Evolutionary conservation across 1,140 invertebrate species (phyloP).

Genomic region (Orchesella cincta): DNA sequence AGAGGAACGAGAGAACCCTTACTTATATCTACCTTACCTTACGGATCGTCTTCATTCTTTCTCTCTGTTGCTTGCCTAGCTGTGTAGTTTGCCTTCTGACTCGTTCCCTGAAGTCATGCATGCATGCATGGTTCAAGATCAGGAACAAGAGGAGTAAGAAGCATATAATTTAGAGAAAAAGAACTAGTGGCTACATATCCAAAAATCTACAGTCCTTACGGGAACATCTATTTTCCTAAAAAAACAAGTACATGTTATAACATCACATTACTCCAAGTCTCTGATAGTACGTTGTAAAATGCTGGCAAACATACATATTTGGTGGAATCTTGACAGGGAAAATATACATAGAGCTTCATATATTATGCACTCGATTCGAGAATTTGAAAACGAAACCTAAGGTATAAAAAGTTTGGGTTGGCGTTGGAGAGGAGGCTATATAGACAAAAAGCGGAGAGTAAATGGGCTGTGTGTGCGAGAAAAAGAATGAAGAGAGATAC

Average conservation of each 20-base stretch:
- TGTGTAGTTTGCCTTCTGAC: not conserved
- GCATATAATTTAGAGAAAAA: constrained; percentile 3
- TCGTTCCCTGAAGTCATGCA: constrained; percentile 9
- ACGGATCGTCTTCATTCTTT: constrained; percentile 4
- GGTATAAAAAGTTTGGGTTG: too few relatives aligned
- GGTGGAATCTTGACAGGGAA: not conserved
- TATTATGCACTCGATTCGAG: constrained; percentile 42
- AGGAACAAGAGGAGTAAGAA: constrained; percentile 18
- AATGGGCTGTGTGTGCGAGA: too few relatives aligned
- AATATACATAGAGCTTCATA: constrained; percentile 37
- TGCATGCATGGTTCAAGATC: constrained; percentile 24
- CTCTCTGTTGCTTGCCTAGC: not conserved
- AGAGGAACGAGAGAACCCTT: constrained; percentile 4
- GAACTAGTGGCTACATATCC: not conserved
- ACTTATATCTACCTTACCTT: constrained; percentile 3
- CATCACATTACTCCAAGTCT: too few relatives aligned
- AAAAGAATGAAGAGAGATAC: too few relatives aligned
- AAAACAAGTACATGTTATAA: too few relatives aligned
- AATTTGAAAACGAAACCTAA: too few relatives aligned
- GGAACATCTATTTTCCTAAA: constrained; percentile 8
- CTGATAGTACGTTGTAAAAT: too few relatives aligned
- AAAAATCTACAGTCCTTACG: constrained; percentile 1
- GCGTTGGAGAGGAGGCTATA: too few relatives aligned
- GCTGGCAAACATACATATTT: not conserved
- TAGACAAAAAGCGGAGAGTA: too few relatives aligned